These are phyloP conservation scores for Heteronetta atricapilla DNA, from an alignment of 2,113 vertebrate species.

Conservation along the genomic window DNA sequence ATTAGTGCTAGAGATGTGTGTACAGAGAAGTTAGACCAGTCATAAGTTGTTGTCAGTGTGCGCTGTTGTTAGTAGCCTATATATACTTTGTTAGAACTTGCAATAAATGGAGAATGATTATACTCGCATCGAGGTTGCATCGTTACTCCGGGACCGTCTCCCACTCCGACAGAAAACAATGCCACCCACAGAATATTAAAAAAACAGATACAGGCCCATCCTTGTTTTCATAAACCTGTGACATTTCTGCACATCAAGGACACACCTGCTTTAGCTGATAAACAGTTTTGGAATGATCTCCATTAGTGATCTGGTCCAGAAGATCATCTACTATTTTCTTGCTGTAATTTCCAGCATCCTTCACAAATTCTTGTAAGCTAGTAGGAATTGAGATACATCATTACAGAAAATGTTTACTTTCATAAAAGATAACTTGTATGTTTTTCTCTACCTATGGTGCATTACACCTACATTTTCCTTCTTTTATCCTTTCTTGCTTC, in stretches of 20 bases:
- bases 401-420: background rate
- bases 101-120: too few species aligned
- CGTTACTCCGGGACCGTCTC: too few species aligned
- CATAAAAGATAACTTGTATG: accelerated
- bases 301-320: conserved; percentile 93
- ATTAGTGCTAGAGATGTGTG: too few species aligned
- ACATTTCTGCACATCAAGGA: background rate
- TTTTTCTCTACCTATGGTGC: background rate
- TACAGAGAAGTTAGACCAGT: too few species aligned
- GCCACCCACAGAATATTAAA: background rate
- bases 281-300: conserved; percentile 89
- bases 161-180: too few species aligned
- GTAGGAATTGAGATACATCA: background rate
- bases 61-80: too few species aligned
- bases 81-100: too few species aligned
- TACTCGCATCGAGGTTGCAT: too few species aligned
- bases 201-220: background rate
- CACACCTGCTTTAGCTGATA: conserved; percentile 89
- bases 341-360: conserved; percentile 88
- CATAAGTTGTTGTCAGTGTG: too few species aligned
- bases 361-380: conserved; percentile 96
- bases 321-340: conserved; percentile 91
- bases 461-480: background rate
- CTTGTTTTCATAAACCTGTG: background rate
- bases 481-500: background rate